These are phyloP conservation scores for Heliconius himera DNA, from an alignment of 1,140 invertebrate genomes.

Conservation along the genomic window DNA sequence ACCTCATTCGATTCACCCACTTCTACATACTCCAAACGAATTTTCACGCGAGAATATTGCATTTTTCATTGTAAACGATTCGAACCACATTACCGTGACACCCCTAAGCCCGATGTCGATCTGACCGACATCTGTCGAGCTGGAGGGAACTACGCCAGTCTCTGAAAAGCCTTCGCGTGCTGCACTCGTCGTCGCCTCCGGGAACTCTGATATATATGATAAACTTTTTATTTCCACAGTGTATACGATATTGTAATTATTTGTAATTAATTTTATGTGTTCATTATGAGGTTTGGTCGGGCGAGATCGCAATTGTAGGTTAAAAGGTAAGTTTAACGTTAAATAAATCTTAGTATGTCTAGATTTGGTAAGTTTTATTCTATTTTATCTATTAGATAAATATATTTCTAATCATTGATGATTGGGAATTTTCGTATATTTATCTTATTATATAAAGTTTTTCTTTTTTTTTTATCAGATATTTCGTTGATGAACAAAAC, in stretches of 20 bases:
- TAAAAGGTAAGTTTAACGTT: neutral
- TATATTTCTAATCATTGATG: neutral
- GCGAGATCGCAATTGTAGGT: constrained; percentile 6
- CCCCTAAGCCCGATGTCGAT: constrained; percentile 44
- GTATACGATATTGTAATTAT: constrained; percentile 4
- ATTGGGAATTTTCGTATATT: neutral
- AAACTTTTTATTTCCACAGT: constrained; percentile 60
- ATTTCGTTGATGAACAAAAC: neutral
- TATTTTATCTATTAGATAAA: neutral
- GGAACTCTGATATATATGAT: constrained; percentile 49
- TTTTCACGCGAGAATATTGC: neutral
- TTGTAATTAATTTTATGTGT: neutral
- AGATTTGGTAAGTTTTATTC: neutral
- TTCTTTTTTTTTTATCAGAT: neutral
- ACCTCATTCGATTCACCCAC: neutral
- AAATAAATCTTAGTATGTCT: neutral
- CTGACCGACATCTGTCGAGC: constrained; percentile 49
- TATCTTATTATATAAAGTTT: neutral
- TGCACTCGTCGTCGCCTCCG: constrained; percentile 40
- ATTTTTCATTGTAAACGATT: neutral
- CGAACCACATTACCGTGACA: constrained; percentile 17
- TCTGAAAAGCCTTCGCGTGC: constrained; percentile 41
- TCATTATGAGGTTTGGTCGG: neutral
- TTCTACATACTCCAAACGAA: neutral
- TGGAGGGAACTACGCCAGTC: constrained; percentile 49